Evolutionary conservation across 2,797 vertebrate genomes (phyloP), one percentile per base, ranked within the genome.

Genomic region (Malurus leucopterus): DNA sequence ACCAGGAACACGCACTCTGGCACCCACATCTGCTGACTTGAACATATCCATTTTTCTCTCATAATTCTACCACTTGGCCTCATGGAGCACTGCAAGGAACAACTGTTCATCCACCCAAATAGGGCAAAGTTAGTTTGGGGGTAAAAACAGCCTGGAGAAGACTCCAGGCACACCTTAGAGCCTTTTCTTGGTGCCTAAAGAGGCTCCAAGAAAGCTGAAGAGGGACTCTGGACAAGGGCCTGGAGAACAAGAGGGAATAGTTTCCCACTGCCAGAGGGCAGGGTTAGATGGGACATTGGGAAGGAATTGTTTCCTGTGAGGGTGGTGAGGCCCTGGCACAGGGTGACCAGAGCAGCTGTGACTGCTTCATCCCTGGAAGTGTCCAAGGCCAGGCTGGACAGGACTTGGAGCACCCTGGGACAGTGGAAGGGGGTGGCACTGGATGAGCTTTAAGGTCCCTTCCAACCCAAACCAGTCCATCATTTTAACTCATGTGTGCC

Each of bases 21-120:
- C 64, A 61, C 36, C 38, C 43, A 6, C 17, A 15, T 67, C 26
- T 50, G 36, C 53, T 54, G 49, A 62, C 49, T n/a, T 40, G 36
- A n/a, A 44, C 51, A 16, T 69, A 32, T 62, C 36, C 22, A n/a
- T 21, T 74, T 73, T 46, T 54, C 43, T 76, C 26, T 63, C 27
- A 13, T 18, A 47, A 23, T 74, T 71, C 59, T 59, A 54, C 62
- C 8, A 6, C 47, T 64, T 32, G 63, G 41, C 34, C 51, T 58
- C 44, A 47, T 32, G 0, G 0, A 85, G 54, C 0, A 0, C 72
- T 0, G 0, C 30, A 70, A 49, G 64, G 59, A 69, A 41, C 14
- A 74, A 34, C 29, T 71, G 38, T 41, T 76, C 46, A 24, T 62
- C 78, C 27, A 34, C 34, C 40, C 62, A 76, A 68, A 70, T 0